Base-by-base conservation (phyloP, 2,113 vertebrate genomes). In the Circaetus gallicus region DNA sequence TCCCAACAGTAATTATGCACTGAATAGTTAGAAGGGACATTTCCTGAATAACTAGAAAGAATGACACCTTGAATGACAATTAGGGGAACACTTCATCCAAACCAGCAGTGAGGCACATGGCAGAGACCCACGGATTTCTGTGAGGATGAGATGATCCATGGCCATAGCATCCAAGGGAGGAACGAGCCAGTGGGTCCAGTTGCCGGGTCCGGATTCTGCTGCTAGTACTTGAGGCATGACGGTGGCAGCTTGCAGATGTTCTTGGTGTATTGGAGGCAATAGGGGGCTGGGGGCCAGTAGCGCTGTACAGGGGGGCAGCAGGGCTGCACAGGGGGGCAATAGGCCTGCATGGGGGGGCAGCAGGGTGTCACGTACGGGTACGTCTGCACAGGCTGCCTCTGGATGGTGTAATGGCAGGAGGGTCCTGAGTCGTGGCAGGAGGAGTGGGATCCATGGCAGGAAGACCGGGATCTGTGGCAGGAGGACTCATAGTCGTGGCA, bases 181-280 rank as follows among this genome's bases (percentile, higher is more conserved):
- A 36, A 36, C 12, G 4, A 90, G 70, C 36, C 1, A 8, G 47
- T 2, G 56, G 71, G 25, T 80, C 77, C 16, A 1, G 74, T 17
- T 34, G n/a, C 11, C 0, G 1, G n/a, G 26, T 1, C 3, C 0
- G 5, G 52, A n/a, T 61, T 61, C 29, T 34, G 20, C 42, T 63
- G 15, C 49, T 74, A 91, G 5, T 69, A 89, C 18, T 70, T 96
- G 76, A 50, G 38, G 20, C 31, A 94, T 0, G 17, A 22, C 0
- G 83, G 74, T 0, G 83, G 83, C 14, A 90, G 53, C 28, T 45
- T 73, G 32, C 86, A 91, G 90, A 65, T 31, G 49, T 34, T 88
- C 93, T 93, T 93, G 95, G 90, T 61, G 71, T 70, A 65, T 40
- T 90, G 95, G n/a, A 83, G 28, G 3, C 79, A 93, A 31, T 22